These are phyloP conservation scores for Crambe crambe DNA, from an alignment of 37 sponge, comb jelly and placozoan species.

Conservation along the genomic window DNA sequence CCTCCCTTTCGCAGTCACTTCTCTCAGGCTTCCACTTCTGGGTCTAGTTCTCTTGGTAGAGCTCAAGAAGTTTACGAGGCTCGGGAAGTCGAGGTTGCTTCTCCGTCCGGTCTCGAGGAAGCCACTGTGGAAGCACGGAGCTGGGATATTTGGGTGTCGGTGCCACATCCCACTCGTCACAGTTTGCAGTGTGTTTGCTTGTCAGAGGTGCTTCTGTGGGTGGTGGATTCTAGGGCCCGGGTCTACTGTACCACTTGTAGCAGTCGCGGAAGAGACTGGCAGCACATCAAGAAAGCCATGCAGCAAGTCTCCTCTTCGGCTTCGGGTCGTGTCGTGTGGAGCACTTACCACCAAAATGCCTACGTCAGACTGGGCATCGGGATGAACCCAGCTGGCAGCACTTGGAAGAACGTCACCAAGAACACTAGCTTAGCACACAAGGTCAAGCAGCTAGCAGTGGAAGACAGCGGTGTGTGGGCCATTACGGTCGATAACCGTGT, in stretches of 20 bases:
- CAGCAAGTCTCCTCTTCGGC: conserved; percentile 44
- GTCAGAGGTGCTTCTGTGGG: conserved; percentile 49
- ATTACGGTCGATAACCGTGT: conserved; percentile 55
- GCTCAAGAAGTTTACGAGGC: background rate
- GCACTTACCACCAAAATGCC: conserved; percentile 47
- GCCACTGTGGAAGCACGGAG: background rate
- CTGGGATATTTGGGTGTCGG: conserved; percentile 54
- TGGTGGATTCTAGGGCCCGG: conserved; percentile 29
- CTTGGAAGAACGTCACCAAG: conserved; percentile 50
- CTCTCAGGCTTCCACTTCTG: background rate
- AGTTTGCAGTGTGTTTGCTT: conserved; percentile 47
- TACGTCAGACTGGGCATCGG: conserved; percentile 59
- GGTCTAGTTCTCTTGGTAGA: background rate
- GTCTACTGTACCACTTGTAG: conserved; percentile 33
- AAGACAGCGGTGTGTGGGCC: conserved; percentile 50
- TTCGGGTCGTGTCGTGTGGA: conserved; percentile 65
- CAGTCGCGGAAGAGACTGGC: conserved; percentile 39
- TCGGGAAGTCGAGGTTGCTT: background rate
- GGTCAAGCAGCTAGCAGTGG: conserved; percentile 50
- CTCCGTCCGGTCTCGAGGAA: background rate
- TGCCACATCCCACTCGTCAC: conserved; percentile 36
- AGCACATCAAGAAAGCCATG: conserved; percentile 40
- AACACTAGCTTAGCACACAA: background rate
- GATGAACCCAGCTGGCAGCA: conserved; percentile 31
- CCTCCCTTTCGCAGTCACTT: background rate